phyloP scores from a whole-genome alignment of 2,797 vertebrate genomes.

The Hypotaenidia philippensis region DNA sequence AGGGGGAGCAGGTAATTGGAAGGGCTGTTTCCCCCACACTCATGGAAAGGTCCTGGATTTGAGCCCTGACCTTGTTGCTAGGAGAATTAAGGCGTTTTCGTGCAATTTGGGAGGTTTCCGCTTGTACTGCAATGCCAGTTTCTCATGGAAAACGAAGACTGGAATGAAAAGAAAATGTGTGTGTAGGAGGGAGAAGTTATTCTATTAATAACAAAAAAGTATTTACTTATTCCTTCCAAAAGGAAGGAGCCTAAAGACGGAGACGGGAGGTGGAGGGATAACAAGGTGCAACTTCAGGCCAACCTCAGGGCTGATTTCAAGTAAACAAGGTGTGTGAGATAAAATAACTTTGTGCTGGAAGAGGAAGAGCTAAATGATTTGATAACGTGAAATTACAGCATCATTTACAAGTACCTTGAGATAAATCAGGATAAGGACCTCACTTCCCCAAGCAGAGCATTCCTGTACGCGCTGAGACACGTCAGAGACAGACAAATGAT shows the following conservation, averaged over 20 bases:
- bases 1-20: slow-evolving; percentile 67
- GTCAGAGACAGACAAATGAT: slow-evolving; percentile 29
- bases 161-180: slow-evolving; percentile 45
- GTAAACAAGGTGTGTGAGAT: slow-evolving; percentile 71
- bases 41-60: neutral
- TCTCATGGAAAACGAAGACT: slow-evolving; percentile 39
- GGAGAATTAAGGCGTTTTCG: slow-evolving; percentile 49
- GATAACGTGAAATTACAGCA: slow-evolving; percentile 61
- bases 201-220: slow-evolving; percentile 63
- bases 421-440: slow-evolving; percentile 61
- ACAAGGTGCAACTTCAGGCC: slow-evolving; percentile 65
- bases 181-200: slow-evolving; percentile 46
- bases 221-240: slow-evolving; percentile 54
- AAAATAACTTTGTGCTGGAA: slow-evolving; percentile 60
- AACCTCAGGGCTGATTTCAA: slow-evolving; percentile 70
- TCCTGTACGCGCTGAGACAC: slow-evolving; percentile 31
- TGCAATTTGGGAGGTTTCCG: slow-evolving; percentile 36
- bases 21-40: neutral
- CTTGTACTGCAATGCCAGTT: slow-evolving; percentile 32
- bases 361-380: slow-evolving; percentile 59
- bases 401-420: slow-evolving; percentile 42
- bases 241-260: slow-evolving; percentile 14
- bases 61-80: slow-evolving; percentile 56
- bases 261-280: slow-evolving; percentile 55
- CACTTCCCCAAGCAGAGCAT: slow-evolving; percentile 59